A percentile compares a stretch with the other conserved stretches of the same genome.
Evolutionary conservation across 1,140 invertebrate genomes (phyloP).

Genomic region (Portunus trituberculatus): DNA sequence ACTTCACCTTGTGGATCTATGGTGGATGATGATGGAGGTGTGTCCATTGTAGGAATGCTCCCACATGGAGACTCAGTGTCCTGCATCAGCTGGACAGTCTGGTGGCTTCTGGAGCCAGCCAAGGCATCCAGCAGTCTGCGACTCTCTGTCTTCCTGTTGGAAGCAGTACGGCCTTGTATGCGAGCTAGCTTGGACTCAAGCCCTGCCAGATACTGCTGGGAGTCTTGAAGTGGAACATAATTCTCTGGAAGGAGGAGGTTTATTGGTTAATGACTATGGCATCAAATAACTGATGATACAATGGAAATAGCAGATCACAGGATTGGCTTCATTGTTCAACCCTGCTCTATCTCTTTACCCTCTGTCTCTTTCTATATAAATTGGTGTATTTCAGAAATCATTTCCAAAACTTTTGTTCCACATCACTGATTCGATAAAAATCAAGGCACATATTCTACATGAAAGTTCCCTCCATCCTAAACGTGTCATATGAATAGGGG

Average conservation of each 20-base stretch:
- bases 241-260: background rate
- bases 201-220: constrained; percentile 64
- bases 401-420: too few species aligned
- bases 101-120: constrained; percentile 32
- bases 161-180: constrained; percentile 51
- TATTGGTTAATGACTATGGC: too few species aligned
- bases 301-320: too few species aligned
- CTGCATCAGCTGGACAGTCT: constrained; percentile 43
- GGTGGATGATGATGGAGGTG: constrained; percentile 14
- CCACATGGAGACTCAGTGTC: background rate
- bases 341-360: too few species aligned
- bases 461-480: too few species aligned
- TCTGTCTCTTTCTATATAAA: too few species aligned
- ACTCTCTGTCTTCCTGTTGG: constrained; percentile 62
- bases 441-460: too few species aligned
- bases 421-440: too few species aligned
- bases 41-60: background rate
- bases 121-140: constrained; percentile 63
- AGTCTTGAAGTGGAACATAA: constrained; percentile 68
- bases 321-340: too few species aligned
- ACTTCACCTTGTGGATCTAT: constrained; percentile 68
- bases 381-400: too few species aligned
- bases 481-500: too few species aligned
- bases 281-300: too few species aligned
- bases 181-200: constrained; percentile 67